phyloP scores from a whole-genome alignment of 2,888 invertebrate genomes.

The Chalcis sispes region DNA sequence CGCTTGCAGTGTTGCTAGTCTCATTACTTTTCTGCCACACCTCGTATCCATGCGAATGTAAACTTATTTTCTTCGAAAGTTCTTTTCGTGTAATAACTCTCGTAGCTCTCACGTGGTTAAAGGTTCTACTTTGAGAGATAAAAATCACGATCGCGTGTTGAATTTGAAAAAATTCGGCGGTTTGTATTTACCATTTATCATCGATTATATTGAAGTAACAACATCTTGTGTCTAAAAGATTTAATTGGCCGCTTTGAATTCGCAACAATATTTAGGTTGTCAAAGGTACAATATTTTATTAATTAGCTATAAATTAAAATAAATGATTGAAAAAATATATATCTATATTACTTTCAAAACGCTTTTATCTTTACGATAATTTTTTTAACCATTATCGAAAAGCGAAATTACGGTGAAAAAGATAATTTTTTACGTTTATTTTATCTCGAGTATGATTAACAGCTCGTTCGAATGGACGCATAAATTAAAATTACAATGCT shows the following conservation, averaged over 20 bases:
- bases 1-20: no score
- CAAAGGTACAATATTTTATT: not conserved
- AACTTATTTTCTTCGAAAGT: conserved; percentile 29
- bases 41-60: not conserved
- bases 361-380: not conserved
- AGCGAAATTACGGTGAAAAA: not conserved
- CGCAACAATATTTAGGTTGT: not conserved
- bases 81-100: conserved; percentile 39
- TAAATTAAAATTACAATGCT: conserved; percentile 53
- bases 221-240: no score
- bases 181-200: not conserved
- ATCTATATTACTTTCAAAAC: not conserved
- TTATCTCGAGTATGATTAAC: conserved; percentile 32
- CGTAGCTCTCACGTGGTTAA: conserved; percentile 1
- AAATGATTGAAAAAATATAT: not conserved
- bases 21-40: no score
- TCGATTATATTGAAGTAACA: no score
- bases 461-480: conserved; percentile 11
- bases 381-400: no score
- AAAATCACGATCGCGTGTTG: not conserved
- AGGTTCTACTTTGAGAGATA: conserved; percentile 4
- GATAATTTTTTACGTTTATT: conserved; percentile 41
- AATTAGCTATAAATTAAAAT: not conserved
- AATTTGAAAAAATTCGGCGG: not conserved
- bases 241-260: not conserved